Conservation (phyloP, 2,797 vertebrate species). For the Limosa lapponica region DNA sequence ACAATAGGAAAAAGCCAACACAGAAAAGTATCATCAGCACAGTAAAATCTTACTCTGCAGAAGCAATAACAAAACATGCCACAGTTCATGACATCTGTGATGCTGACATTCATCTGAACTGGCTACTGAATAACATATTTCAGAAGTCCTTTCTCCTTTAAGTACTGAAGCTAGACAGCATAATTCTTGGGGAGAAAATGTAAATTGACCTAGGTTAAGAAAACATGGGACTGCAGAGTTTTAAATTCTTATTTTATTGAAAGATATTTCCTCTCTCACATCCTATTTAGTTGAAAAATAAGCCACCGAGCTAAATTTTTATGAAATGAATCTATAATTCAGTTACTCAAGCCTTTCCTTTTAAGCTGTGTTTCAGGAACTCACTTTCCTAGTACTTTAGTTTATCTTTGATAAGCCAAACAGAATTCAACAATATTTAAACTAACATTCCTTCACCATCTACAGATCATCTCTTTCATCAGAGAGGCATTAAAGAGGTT, state of each 20-base stretch:
- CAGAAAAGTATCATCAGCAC: not conserved
- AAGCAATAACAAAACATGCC: too few relatives aligned
- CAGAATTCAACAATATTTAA: not conserved
- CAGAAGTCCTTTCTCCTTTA: too few relatives aligned
- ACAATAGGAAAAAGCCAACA: not conserved
- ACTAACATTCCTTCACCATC: not conserved
- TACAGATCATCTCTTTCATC: not conserved
- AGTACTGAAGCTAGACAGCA: too few relatives aligned
- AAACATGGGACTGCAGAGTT: too few relatives aligned
- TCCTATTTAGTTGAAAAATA: not conserved
- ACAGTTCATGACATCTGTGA: not conserved
- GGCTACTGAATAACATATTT: too few relatives aligned
- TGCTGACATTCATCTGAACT: not conserved
- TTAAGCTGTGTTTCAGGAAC: not conserved
- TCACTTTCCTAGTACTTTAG: not conserved
- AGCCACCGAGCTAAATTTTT: not conserved
- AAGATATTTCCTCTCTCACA: not conserved
- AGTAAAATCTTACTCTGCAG: not conserved
- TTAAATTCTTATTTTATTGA: not conserved
- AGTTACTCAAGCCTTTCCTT: not conserved
- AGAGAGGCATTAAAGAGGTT: not conserved
- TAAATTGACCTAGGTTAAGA: not conserved
- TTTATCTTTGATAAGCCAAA: not conserved
- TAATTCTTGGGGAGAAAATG: not conserved
- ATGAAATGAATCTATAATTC: not conserved